Conservation (phyloP, 1,140 invertebrate genomes). For the Hirudo medicinalis region DNA sequence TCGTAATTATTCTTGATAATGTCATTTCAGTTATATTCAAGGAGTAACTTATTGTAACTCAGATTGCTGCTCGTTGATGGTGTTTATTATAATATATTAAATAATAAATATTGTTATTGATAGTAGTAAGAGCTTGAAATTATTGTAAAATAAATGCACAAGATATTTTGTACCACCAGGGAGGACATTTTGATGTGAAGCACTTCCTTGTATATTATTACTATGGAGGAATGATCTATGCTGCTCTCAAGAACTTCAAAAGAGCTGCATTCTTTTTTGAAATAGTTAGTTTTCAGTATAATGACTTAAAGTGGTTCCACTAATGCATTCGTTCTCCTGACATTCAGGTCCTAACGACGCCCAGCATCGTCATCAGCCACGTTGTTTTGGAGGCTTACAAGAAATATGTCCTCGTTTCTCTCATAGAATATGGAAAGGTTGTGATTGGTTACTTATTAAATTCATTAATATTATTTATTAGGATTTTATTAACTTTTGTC, state of each 20-base stretch:
- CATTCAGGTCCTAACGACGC: slow-evolving; percentile 62
- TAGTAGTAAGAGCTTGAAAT: not conserved
- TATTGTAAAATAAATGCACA: not conserved
- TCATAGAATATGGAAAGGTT: slow-evolving; percentile 79
- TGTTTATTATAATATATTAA: no score
- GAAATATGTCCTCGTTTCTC: slow-evolving; percentile 79
- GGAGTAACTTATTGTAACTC: no score
- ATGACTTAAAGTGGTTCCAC: not conserved
- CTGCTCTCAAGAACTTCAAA: slow-evolving; percentile 78
- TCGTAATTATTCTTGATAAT: no score
- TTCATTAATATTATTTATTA: not conserved
- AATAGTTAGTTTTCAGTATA: slow-evolving; percentile 46
- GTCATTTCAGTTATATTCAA: no score
- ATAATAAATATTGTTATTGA: no score
- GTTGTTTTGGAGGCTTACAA: slow-evolving; percentile 94
- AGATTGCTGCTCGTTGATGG: no score
- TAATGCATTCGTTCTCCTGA: not conserved
- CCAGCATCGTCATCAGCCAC: slow-evolving; percentile 79
- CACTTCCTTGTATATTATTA: slow-evolving; percentile 88
- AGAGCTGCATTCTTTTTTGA: slow-evolving; percentile 86
- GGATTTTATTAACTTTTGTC: not conserved
- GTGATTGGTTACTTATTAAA: no score
- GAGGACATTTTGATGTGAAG: slow-evolving; percentile 72
- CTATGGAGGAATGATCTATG: slow-evolving; percentile 92
- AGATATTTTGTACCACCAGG: slow-evolving; percentile 38